Percentiles rank a stretch among this genome's conserved stretches.
Evolutionary conservation across 2,888 invertebrate genomes (phyloP).

Genomic region (Nycteola revayana): DNA sequence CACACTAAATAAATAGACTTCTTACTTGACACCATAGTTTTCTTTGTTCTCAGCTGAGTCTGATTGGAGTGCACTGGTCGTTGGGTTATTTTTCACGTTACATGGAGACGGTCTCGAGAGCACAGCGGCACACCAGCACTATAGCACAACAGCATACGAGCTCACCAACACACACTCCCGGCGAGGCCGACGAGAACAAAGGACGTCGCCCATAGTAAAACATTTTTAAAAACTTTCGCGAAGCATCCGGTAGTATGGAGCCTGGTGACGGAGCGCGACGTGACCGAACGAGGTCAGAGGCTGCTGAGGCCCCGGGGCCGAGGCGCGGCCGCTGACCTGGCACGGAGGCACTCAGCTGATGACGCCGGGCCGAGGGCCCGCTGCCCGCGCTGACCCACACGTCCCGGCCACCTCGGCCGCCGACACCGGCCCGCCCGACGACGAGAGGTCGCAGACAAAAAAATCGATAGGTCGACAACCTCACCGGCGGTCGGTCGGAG

Average conservation of each 20-base stretch:
- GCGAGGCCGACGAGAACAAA: slow-evolving; percentile 42
- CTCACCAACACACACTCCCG: not conserved
- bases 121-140: slow-evolving; percentile 41
- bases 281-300: slow-evolving; percentile 21
- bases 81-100: slow-evolving; percentile 38
- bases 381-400: slow-evolving; percentile 33
- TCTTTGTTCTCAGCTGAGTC: slow-evolving; percentile 23
- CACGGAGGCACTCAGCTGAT: slow-evolving; percentile 51
- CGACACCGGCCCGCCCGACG: slow-evolving; percentile 64
- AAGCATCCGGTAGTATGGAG: not conserved
- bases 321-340: slow-evolving; percentile 58
- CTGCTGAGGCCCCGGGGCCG: slow-evolving; percentile 32
- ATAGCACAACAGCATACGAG: slow-evolving; percentile 38
- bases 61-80: slow-evolving; percentile 13
- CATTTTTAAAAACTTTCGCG: not conserved
- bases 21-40: not conserved
- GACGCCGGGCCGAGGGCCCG: slow-evolving; percentile 29
- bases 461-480: slow-evolving; percentile 82
- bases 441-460: slow-evolving; percentile 77
- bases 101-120: slow-evolving; percentile 25
- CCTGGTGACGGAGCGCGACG: not conserved
- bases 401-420: slow-evolving; percentile 53
- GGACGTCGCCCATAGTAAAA: slow-evolving; percentile 27
- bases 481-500: slow-evolving; percentile 63
- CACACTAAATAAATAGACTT: too few relatives aligned